phyloP scores from a whole-genome alignment of 2,113 vertebrate genomes.

The Eudyptes chrysolophus region DNA sequence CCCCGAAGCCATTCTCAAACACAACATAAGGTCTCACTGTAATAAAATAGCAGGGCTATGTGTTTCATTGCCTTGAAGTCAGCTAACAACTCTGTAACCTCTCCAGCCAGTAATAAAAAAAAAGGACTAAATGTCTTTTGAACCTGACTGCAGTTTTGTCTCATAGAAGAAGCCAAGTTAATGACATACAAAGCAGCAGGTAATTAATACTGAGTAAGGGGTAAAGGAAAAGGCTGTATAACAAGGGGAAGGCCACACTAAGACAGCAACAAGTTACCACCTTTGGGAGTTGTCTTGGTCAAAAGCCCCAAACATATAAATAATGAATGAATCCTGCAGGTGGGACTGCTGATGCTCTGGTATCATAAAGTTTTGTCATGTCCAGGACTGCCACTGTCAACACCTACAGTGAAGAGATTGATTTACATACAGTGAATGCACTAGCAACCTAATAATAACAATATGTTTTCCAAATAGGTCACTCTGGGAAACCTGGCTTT shows the following conservation, averaged over 20 bases:
- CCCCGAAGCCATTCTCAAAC: background rate
- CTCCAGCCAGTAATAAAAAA: background rate
- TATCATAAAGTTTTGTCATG: background rate
- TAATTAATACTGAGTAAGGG: background rate
- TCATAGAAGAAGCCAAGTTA: background rate
- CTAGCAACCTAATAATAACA: slow-evolving; percentile 36
- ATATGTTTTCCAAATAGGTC: slow-evolving; percentile 3
- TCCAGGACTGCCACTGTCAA: background rate
- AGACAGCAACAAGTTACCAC: background rate
- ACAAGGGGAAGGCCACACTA: background rate
- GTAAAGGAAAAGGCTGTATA: background rate
- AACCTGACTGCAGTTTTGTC: background rate
- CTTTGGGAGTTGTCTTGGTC: background rate
- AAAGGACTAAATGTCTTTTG: background rate
- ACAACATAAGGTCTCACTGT: background rate
- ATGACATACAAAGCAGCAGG: background rate
- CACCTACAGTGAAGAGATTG: background rate
- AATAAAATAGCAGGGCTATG: background rate
- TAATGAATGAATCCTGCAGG: background rate
- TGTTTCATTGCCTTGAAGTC: background rate
- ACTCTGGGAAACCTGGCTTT: background rate
- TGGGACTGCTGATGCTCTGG: background rate
- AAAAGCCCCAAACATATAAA: background rate
- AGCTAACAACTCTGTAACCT: background rate
- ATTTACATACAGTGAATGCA: slow-evolving; percentile 21